These are phyloP conservation scores for Drosophila pachea DNA, from an alignment of 1,140 invertebrate genomes.

Conservation along the genomic window DNA sequence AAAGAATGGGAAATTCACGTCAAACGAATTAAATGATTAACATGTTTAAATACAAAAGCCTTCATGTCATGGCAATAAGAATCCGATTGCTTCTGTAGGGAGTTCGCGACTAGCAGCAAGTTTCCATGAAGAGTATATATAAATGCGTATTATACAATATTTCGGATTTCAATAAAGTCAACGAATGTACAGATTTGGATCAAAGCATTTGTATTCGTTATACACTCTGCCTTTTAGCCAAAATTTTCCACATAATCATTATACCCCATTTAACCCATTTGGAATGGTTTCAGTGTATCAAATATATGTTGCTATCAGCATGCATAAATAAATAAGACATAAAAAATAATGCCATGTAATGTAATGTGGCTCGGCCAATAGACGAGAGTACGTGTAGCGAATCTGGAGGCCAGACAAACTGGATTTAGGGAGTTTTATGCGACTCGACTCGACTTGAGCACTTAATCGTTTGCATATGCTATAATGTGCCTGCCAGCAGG, in stretches of 20 bases:
- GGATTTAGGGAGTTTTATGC: conserved; percentile 28
- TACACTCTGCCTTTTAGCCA: conserved; percentile 30
- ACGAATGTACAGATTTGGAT: not conserved
- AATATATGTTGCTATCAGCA: conserved; percentile 50
- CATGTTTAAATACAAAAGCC: conserved; percentile 19
- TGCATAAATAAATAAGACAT: conserved; percentile 74
- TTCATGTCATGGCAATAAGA: not conserved
- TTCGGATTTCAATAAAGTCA: too few species aligned
- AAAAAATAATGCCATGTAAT: conserved; percentile 75
- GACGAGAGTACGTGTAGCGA: not conserved
- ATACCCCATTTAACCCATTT: not conserved
- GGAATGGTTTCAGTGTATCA: conserved; percentile 24
- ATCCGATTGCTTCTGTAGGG: not conserved
- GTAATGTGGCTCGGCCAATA: conserved; percentile 18
- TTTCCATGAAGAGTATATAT: too few species aligned
- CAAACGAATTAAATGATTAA: conserved; percentile 30
- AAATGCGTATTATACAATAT: too few species aligned
- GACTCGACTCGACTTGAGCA: conserved; percentile 35
- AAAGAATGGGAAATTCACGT: conserved; percentile 27
- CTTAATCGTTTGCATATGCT: conserved; percentile 63
- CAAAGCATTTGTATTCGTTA: conserved; percentile 30
- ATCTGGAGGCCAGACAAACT: conserved; percentile 9
- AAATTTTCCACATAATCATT: not conserved
- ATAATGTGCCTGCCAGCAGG: conserved; percentile 25
- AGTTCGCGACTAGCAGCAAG: not conserved